These are phyloP conservation scores for Grapholita molesta DNA, from an alignment of 1,140 invertebrate genomes.

Conservation along the genomic window DNA sequence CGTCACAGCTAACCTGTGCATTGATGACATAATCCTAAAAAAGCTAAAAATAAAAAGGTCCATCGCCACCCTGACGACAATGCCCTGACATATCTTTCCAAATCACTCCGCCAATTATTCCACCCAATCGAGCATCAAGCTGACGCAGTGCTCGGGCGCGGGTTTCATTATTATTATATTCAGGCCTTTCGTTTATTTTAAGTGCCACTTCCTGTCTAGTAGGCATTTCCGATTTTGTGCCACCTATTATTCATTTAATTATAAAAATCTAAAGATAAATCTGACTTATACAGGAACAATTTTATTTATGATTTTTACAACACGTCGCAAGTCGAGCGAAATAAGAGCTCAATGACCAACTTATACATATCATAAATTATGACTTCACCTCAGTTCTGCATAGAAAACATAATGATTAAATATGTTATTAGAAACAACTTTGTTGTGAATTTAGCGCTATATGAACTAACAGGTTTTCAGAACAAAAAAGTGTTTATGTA, in stretches of 20 bases:
- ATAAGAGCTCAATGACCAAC: too few relatives aligned
- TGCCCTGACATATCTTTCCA: slow-evolving; percentile 9
- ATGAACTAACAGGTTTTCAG: too few relatives aligned
- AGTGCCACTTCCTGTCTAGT: background rate
- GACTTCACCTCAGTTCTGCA: too few relatives aligned
- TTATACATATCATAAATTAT: too few relatives aligned
- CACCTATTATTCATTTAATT: background rate
- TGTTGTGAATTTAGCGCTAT: too few relatives aligned
- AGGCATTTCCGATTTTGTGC: background rate
- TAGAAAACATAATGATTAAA: too few relatives aligned
- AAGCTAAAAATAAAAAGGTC: slow-evolving; percentile 4
- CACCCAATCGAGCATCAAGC: slow-evolving; percentile 1
- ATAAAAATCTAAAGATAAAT: too few relatives aligned
- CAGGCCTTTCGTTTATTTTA: background rate
- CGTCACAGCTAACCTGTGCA: background rate
- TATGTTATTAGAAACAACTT: too few relatives aligned
- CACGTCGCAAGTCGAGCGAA: too few relatives aligned
- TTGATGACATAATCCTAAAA: background rate
- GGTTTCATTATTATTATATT: background rate
- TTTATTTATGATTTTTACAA: too few relatives aligned
- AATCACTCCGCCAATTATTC: slow-evolving; percentile 8
- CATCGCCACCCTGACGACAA: slow-evolving; percentile 5
- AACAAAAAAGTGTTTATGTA: background rate
- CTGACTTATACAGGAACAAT: too few relatives aligned
- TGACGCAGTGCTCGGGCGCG: background rate